Evolutionary conservation across 2,113 vertebrate species (phyloP).

Genomic region (Penelope pileata): DNA sequence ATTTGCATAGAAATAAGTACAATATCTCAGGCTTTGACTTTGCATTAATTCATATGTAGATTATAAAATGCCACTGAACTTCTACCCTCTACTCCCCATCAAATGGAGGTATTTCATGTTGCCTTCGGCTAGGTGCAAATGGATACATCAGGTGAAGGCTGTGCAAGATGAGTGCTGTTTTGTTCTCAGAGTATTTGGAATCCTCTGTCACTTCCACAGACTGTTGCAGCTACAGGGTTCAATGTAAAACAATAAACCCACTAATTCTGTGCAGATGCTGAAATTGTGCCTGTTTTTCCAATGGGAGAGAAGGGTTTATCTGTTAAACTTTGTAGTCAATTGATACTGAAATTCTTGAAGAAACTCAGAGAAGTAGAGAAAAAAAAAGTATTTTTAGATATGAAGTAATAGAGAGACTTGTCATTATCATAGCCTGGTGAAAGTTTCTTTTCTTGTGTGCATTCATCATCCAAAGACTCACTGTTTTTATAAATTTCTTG

Average conservation of each 20-base stretch:
- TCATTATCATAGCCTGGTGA: background rate
- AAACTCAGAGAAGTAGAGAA: background rate
- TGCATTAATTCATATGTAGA: background rate
- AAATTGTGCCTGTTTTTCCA: background rate
- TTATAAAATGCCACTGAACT: background rate
- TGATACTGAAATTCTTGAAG: background rate
- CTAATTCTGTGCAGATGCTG: background rate
- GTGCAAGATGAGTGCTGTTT: background rate
- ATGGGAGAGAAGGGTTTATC: background rate
- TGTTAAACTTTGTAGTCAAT: background rate
- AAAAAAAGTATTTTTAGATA: background rate
- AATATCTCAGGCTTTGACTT: background rate
- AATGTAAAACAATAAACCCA: background rate
- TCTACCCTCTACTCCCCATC: background rate
- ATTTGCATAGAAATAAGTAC: background rate
- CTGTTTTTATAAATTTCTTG: conserved; percentile 50
- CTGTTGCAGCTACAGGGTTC: background rate
- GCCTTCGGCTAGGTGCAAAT: background rate
- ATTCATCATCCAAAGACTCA: conserved; percentile 3
- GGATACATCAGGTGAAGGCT: background rate
- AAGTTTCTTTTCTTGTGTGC: conserved; percentile 32
- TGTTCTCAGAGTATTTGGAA: background rate
- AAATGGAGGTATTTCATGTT: background rate
- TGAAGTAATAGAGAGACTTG: background rate
- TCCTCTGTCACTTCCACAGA: background rate